phyloP scores from a whole-genome alignment of 2,113 vertebrate species.

The Hippocampus barbouri region DNA sequence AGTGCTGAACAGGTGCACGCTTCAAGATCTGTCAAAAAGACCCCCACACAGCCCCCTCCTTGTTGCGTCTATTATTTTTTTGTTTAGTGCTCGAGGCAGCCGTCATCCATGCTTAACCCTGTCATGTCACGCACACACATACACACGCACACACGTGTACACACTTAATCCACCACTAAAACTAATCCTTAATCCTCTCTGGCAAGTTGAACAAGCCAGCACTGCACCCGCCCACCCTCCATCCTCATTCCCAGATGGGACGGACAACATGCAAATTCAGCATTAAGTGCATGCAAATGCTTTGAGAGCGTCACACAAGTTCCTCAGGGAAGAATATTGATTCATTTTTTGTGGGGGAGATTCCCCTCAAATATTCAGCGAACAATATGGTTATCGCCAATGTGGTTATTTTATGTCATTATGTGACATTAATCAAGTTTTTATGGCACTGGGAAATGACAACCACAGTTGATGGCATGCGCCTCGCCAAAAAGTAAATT shows the following conservation, averaged over 20 bases:
- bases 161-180: slow-evolving; percentile 70
- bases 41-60: slow-evolving; percentile 17
- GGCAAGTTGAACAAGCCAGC: slow-evolving; percentile 54
- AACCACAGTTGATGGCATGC: too few relatives aligned
- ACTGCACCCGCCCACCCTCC: neutral
- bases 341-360: neutral
- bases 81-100: slow-evolving; percentile 25
- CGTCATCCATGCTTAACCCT: slow-evolving; percentile 71
- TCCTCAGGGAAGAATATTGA: neutral
- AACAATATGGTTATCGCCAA: neutral
- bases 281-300: neutral
- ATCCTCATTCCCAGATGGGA: slow-evolving; percentile 5
- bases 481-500: too few relatives aligned
- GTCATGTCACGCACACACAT: slow-evolving; percentile 44
- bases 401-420: neutral
- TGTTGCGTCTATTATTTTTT: slow-evolving; percentile 36
- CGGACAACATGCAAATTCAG: neutral
- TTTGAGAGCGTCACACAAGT: slow-evolving; percentile 1
- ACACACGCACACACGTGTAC: slow-evolving; percentile 32
- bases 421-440: too few relatives aligned
- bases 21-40: slow-evolving; percentile 29
- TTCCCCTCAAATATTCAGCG: neutral
- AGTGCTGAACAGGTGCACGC: slow-evolving; percentile 20
- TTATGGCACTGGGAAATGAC: too few relatives aligned
- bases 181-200: slow-evolving; percentile 77